Evolutionary conservation across 2,797 vertebrate species (phyloP).

Genomic region (Poeciliopsis turneri): DNA sequence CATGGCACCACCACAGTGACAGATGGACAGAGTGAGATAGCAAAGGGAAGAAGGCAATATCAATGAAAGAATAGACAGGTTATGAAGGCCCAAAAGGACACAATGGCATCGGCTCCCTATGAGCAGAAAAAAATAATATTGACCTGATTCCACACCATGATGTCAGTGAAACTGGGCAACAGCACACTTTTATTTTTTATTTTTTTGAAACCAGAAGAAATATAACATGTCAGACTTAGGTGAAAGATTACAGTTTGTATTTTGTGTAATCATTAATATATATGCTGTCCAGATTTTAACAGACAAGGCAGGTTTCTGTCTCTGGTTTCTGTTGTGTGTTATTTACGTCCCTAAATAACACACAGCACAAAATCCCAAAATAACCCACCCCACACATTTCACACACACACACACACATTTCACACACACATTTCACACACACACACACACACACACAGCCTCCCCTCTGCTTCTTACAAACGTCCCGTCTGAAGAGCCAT

Average conservation of each 20-base stretch:
- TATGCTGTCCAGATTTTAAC: conserved; percentile 21
- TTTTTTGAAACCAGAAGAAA: conserved; percentile 18
- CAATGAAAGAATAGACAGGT: not conserved
- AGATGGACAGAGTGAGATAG: conserved; percentile 41
- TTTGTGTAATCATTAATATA: conserved; percentile 58
- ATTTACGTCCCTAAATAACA: conserved; percentile 66
- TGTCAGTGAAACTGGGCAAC: not conserved
- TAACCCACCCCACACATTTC: conserved; percentile 53
- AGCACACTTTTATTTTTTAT: not conserved
- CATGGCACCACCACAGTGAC: conserved; percentile 35
- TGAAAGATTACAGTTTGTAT: conserved; percentile 32
- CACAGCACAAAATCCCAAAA: conserved; percentile 60
- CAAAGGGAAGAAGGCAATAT: conserved; percentile 10
- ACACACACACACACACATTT: conserved; percentile 21
- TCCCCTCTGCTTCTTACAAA: conserved; percentile 44
- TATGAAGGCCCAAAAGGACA: not conserved
- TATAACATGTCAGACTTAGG: conserved; percentile 22
- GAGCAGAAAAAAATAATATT: not conserved
- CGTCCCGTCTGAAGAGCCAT: conserved; percentile 61
- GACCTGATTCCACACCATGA: too few species aligned
- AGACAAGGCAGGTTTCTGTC: conserved; percentile 43
- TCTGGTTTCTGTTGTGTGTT: conserved; percentile 31
- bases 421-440: conserved; percentile 22
- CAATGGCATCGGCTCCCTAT: not conserved
- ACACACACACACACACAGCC: conserved; percentile 27